phyloP scores from a whole-genome alignment of 30 jellyfish, hydroid and myxozoan species.

The Chironex yamaguchii region DNA sequence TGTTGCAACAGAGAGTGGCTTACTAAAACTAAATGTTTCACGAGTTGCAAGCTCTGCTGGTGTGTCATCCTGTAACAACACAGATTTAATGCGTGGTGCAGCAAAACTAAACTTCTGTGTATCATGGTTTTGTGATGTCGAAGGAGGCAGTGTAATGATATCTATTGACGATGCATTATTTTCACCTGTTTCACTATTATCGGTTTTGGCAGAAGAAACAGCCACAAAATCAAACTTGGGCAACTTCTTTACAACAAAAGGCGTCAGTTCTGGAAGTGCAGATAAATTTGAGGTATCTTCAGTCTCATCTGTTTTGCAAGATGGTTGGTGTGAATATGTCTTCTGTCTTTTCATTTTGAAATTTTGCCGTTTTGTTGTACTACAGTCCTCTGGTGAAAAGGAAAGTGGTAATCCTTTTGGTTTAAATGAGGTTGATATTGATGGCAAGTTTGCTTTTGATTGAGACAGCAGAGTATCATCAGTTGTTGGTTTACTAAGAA shows the following conservation, averaged over 20 bases:
- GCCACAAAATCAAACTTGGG: conserved; percentile 68
- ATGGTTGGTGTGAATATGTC: conserved; percentile 50
- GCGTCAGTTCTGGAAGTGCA: conserved; percentile 42
- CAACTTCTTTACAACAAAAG: conserved; percentile 63
- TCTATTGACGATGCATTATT: neutral
- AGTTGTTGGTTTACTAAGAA: neutral
- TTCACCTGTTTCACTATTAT: neutral
- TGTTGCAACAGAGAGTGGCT: neutral
- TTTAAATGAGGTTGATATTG: conserved; percentile 39
- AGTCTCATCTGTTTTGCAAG: neutral
- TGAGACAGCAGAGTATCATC: neutral
- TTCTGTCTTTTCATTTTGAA: conserved; percentile 81
- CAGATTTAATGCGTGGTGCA: conserved; percentile 43
- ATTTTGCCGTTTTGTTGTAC: conserved; percentile 27
- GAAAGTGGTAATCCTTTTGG: conserved; percentile 73
- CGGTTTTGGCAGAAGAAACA: neutral
- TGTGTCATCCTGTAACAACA: neutral
- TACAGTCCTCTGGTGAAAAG: conserved; percentile 48
- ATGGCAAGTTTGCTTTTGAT: neutral
- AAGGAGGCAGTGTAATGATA: neutral
- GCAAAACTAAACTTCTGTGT: conserved; percentile 59
- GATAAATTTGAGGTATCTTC: conserved; percentile 66
- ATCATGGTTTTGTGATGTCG: neutral
- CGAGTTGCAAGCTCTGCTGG: neutral
- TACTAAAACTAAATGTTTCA: conserved; percentile 19